These are phyloP conservation scores for Pelecanus crispus DNA, from an alignment of 2,113 vertebrate genomes.

Conservation along the genomic window DNA sequence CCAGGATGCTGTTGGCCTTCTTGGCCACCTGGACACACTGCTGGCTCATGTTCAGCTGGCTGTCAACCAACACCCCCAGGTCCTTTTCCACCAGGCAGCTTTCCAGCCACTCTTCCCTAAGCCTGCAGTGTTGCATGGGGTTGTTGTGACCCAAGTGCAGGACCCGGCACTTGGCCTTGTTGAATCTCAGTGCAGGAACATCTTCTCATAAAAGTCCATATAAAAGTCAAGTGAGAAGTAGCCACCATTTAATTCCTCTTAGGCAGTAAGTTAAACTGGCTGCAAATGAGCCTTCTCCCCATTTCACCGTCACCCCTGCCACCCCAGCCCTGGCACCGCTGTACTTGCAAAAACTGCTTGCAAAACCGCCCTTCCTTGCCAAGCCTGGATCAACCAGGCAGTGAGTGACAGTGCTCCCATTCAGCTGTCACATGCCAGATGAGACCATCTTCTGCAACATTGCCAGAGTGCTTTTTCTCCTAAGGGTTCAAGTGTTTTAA, in stretches of 20 bases:
- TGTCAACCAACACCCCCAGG: too few relatives aligned
- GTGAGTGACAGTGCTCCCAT: neutral
- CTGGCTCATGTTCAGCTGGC: too few relatives aligned
- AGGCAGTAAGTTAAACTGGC: neutral
- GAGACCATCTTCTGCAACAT: neutral
- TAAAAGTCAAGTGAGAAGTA: neutral
- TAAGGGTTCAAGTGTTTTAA: neutral
- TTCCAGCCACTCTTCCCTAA: too few relatives aligned
- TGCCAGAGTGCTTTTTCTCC: neutral
- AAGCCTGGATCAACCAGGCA: neutral
- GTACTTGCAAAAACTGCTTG: neutral
- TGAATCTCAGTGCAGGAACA: fast-evolving
- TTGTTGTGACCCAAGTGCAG: too few relatives aligned
- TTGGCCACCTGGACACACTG: too few relatives aligned
- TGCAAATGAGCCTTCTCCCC: neutral
- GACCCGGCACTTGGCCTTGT: too few relatives aligned
- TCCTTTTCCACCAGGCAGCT: too few relatives aligned
- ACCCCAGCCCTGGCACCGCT: neutral
- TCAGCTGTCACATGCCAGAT: neutral
- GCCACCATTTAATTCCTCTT: neutral
- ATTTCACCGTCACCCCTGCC: neutral
- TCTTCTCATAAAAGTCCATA: neutral
- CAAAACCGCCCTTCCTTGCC: neutral
- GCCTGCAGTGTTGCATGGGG: too few relatives aligned
- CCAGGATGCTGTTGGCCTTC: too few relatives aligned